These are phyloP conservation scores for Leptinotarsa juncta DNA, from an alignment of 2,888 invertebrate species.

Conservation along the genomic window DNA sequence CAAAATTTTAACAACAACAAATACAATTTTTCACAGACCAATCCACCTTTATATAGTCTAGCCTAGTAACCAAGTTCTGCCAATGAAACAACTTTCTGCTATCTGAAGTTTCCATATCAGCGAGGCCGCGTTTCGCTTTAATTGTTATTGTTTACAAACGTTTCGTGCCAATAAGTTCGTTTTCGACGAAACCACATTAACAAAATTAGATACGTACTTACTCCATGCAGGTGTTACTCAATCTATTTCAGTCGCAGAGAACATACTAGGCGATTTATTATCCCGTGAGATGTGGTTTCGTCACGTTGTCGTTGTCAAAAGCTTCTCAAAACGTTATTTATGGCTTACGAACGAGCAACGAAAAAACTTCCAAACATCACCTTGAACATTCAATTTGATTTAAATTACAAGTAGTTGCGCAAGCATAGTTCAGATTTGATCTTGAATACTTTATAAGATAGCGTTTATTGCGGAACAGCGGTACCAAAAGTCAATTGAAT, in stretches of 20 bases:
- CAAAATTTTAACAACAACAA: too few relatives aligned
- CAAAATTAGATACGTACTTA: background rate
- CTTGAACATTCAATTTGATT: constrained; percentile 14
- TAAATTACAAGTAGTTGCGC: background rate
- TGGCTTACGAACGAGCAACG: background rate
- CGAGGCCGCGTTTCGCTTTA: constrained; percentile 34
- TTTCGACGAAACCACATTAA: background rate
- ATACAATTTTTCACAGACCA: too few relatives aligned
- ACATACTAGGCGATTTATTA: background rate
- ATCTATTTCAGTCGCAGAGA: constrained; percentile 7
- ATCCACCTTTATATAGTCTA: too few relatives aligned
- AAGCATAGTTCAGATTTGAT: too few relatives aligned
- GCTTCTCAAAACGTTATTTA: constrained; percentile 14
- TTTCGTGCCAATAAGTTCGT: constrained; percentile 4
- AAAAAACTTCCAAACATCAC: background rate
- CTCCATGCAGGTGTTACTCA: constrained; percentile 9
- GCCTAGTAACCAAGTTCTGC: background rate
- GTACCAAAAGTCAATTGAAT: background rate
- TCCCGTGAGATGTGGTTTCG: constrained; percentile 2
- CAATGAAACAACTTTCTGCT: constrained; percentile 10
- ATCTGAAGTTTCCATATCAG: constrained; percentile 37
- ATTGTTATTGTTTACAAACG: constrained; percentile 19
- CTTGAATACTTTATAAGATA: background rate
- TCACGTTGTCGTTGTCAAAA: constrained; percentile 7
- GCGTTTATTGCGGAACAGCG: background rate